phyloP scores from a whole-genome alignment of 2,113 vertebrate species.

The Catharus minimus region DNA sequence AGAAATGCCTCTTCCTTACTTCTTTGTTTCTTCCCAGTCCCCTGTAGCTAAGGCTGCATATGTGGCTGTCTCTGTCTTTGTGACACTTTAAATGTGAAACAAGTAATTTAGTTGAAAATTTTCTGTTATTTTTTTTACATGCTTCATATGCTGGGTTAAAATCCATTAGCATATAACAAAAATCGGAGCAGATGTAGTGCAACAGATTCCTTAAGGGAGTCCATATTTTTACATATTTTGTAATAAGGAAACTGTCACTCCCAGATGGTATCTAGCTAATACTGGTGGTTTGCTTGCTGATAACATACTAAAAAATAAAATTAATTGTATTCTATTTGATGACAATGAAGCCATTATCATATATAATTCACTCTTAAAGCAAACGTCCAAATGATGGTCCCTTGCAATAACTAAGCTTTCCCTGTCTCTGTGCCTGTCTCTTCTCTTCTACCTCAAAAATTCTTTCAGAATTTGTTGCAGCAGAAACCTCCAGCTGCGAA shows the following conservation, averaged over 20 bases:
- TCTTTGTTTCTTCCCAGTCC: conserved; percentile 73
- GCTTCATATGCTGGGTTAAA: conserved; percentile 83
- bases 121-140: conserved; percentile 73
- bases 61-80: conserved; percentile 69
- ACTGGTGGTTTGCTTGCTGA: conserved; percentile 83
- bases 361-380: conserved; percentile 78
- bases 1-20: conserved; percentile 49
- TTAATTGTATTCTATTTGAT: conserved; percentile 85
- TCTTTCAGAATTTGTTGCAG: conserved; percentile 9
- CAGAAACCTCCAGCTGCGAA: conserved; percentile 53
- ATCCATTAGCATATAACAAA: conserved; percentile 86
- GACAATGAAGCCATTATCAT: conserved; percentile 81
- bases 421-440: not conserved
- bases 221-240: conserved; percentile 91
- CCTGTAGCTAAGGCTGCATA: conserved; percentile 71
- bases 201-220: conserved; percentile 86
- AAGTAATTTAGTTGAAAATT: conserved; percentile 79
- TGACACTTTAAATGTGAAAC: conserved; percentile 80
- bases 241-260: conserved; percentile 86
- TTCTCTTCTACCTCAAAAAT: conserved; percentile 5
- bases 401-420: conserved; percentile 35
- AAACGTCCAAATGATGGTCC: conserved; percentile 64
- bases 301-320: conserved; percentile 85
- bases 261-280: conserved; percentile 83
- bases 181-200: conserved; percentile 82